Percentiles rank a stretch among this genome's conserved stretches.
Evolutionary conservation across 2,797 vertebrate species (phyloP).

Genomic region (Xenopus petersii): DNA sequence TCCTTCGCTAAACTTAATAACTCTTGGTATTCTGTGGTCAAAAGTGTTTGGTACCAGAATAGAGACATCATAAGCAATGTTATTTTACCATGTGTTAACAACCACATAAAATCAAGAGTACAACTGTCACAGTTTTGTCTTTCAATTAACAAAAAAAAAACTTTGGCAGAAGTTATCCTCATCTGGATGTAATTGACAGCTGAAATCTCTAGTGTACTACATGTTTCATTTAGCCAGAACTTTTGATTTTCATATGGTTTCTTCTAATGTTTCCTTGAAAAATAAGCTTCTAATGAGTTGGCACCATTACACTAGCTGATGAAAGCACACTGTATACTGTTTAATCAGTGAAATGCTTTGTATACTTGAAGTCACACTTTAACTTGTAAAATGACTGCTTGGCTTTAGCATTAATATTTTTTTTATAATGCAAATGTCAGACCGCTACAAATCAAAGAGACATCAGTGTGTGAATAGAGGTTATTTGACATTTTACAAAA

Average conservation of each 20-base stretch:
- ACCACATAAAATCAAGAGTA: conserved; percentile 48
- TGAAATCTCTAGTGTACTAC: conserved; percentile 13
- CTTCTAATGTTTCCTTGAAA: conserved; percentile 28
- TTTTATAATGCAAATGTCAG: not conserved
- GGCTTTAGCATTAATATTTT: not conserved
- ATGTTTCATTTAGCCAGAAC: conserved; percentile 24
- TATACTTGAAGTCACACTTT: not conserved
- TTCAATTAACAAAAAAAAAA: conserved; percentile 6
- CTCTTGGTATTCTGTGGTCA: conserved; percentile 5
- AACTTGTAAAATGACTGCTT: not conserved
- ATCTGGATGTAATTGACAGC: conserved; percentile 50
- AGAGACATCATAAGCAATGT: conserved; percentile 33
- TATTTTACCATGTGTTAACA: conserved; percentile 50
- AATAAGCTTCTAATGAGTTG: conserved; percentile 21
- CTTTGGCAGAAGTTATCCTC: conserved; percentile 37
- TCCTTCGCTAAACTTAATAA: conserved; percentile 49
- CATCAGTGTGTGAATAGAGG: not conserved
- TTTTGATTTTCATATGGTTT: not conserved
- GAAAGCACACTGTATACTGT: not conserved
- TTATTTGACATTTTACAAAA: no score
- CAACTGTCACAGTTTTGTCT: conserved; percentile 39
- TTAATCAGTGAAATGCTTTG: conserved; percentile 15
- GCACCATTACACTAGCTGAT: not conserved
- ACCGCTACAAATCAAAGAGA: not conserved
- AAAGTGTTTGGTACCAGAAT: conserved; percentile 44